Percentiles rank a stretch among this genome's conserved stretches.
phyloP scores from a whole-genome alignment of 2,113 vertebrate genomes.

The Chunga burmeisteri region DNA sequence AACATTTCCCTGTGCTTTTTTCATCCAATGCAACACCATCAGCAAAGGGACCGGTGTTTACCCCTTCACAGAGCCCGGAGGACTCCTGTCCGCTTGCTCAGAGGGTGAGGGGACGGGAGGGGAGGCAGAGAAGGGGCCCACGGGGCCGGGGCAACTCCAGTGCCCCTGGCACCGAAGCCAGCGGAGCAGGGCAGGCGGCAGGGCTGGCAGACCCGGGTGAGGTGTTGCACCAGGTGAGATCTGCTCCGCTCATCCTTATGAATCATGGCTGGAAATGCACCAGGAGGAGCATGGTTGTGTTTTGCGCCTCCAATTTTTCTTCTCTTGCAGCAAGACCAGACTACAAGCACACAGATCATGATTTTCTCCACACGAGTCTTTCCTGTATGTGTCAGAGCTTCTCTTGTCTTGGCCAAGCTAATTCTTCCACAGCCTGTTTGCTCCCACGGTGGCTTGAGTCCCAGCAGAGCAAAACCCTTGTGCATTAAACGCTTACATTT shows the following conservation, averaged over 20 bases:
- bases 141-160: background rate
- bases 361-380: background rate
- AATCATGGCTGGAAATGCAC: background rate
- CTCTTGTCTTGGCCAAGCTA: background rate
- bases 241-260: background rate
- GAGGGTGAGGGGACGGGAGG: background rate
- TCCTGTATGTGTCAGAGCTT: background rate
- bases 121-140: background rate
- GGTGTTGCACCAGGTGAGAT: background rate
- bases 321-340: background rate
- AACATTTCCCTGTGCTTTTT: background rate
- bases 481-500: background rate
- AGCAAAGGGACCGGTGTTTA: rapidly evolving
- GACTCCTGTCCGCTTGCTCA: background rate
- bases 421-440: rapidly evolving
- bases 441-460: rapidly evolving
- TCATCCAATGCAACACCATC: background rate
- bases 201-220: background rate
- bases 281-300: background rate
- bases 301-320: background rate
- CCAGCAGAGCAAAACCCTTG: background rate
- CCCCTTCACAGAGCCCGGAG: rapidly evolving
- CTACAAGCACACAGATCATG: background rate
- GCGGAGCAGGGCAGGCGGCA: background rate
- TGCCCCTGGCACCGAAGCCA: background rate